Percentiles rank a stretch among this genome's conserved stretches.
phyloP scores from a whole-genome alignment of 2,888 invertebrate species.

The Phymatocera aterrima region DNA sequence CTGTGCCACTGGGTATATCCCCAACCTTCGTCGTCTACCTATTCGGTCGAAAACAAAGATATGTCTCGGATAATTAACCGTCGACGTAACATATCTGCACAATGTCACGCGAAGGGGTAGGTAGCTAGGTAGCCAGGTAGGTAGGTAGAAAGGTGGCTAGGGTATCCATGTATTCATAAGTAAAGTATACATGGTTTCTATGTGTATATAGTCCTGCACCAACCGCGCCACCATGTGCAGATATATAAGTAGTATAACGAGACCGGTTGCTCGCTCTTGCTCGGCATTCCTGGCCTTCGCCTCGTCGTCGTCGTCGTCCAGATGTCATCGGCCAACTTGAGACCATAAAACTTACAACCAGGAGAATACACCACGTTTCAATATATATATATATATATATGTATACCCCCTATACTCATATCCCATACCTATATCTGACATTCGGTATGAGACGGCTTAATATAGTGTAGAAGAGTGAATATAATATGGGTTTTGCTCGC shows the following conservation, averaged over 20 bases:
- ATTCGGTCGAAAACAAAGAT: background rate
- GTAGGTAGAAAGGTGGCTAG: too few relatives aligned
- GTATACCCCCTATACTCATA: too few relatives aligned
- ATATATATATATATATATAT: too few relatives aligned
- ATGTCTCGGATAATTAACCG: slow-evolving; percentile 8
- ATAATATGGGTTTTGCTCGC: slow-evolving; percentile 10
- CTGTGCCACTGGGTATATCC: too few relatives aligned
- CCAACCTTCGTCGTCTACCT: background rate
- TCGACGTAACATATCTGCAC: slow-evolving; percentile 15
- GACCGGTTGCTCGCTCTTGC: slow-evolving; percentile 52
- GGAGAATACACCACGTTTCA: slow-evolving; percentile 18
- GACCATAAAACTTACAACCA: slow-evolving; percentile 40
- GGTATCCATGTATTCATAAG: slow-evolving; percentile 23
- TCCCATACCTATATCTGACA: too few relatives aligned
- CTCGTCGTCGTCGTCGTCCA: slow-evolving; percentile 70
- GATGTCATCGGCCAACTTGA: slow-evolving; percentile 67
- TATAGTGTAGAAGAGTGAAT: slow-evolving; percentile 13
- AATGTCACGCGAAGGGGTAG: background rate
- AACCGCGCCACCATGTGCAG: slow-evolving; percentile 1
- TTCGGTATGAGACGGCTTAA: slow-evolving; percentile 26
- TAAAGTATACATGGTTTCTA: slow-evolving; percentile 8
- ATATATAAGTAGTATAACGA: slow-evolving; percentile 37
- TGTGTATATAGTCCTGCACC: slow-evolving; percentile 15
- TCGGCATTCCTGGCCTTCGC: slow-evolving; percentile 67
- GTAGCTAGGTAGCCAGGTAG: background rate